phyloP scores from a whole-genome alignment of 1,140 invertebrate genomes.

The Drosophila sechellia region DNA sequence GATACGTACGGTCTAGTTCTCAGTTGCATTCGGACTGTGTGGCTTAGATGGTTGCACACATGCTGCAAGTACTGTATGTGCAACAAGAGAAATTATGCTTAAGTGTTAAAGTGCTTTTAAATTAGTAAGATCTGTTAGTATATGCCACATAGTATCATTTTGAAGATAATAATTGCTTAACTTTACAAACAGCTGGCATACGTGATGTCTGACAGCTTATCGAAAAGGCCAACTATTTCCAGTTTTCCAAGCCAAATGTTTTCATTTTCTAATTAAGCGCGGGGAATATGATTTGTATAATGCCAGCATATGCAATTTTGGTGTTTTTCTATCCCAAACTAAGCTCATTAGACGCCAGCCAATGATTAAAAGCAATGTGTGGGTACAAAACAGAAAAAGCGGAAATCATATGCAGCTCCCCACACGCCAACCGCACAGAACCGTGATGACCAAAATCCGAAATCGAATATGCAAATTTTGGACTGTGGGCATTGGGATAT shows the following conservation, averaged over 20 bases:
- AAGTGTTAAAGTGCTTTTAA: background rate
- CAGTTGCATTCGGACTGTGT: background rate
- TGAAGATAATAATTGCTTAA: background rate
- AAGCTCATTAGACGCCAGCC: constrained; percentile 19
- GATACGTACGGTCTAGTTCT: background rate
- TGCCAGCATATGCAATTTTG: constrained; percentile 17
- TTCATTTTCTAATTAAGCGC: constrained; percentile 9
- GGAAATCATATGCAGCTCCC: constrained; percentile 32
- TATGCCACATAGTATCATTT: no score
- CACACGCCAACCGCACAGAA: constrained; percentile 1
- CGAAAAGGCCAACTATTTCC: background rate
- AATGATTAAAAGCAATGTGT: constrained; percentile 16
- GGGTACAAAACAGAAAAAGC: constrained; percentile 1
- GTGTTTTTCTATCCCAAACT: constrained; percentile 16
- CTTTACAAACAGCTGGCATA: background rate
- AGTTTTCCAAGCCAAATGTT: constrained; percentile 3
- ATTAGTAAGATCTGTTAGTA: background rate
- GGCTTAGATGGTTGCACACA: background rate
- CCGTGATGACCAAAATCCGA: constrained; percentile 38
- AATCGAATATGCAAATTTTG: constrained; percentile 61
- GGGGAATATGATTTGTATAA: constrained; percentile 21
- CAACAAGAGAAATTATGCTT: background rate
- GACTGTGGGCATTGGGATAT: constrained; percentile 10
- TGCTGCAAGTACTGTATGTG: background rate
- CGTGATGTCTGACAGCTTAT: background rate